Conservation (phyloP, 30 jellyfish, hydroid and myxozoan species). For the Turritopsis rubra region DNA sequence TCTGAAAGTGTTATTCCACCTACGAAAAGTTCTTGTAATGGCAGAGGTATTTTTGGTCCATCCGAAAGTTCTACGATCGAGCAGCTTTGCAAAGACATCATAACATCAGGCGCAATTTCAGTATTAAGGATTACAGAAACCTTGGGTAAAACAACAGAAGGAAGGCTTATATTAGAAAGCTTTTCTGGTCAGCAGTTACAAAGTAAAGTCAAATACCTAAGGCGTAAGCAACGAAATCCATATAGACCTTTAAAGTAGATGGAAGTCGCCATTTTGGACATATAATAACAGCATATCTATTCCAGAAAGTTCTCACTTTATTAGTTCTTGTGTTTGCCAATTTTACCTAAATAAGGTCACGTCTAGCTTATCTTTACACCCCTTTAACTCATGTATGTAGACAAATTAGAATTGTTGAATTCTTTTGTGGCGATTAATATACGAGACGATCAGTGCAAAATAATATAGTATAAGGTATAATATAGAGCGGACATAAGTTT, state of each 20-base stretch:
- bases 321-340: not conserved
- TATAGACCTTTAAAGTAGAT: not conserved
- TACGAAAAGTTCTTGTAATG: not conserved
- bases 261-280: not conserved
- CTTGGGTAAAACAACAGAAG: not conserved
- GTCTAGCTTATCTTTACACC: not conserved
- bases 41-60: not conserved
- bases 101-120: not conserved
- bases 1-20: conserved; percentile 9
- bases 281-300: not conserved
- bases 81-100: conserved; percentile 1
- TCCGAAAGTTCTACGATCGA: not conserved
- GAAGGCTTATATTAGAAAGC: not conserved
- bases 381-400: not conserved
- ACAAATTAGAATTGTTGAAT: not conserved
- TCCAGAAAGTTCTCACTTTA: not conserved
- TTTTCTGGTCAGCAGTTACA: not conserved
- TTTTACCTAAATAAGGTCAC: not conserved
- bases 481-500: too few relatives aligned
- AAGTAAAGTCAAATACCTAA: not conserved
- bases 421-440: too few relatives aligned
- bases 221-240: conserved; percentile 2
- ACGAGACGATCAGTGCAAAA: too few relatives aligned
- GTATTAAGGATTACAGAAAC: not conserved
- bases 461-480: too few relatives aligned